Percentiles rank a stretch among this genome's conserved stretches.
Evolutionary conservation across 2,888 invertebrate genomes (phyloP).

Genomic region (Biston stratarius): DNA sequence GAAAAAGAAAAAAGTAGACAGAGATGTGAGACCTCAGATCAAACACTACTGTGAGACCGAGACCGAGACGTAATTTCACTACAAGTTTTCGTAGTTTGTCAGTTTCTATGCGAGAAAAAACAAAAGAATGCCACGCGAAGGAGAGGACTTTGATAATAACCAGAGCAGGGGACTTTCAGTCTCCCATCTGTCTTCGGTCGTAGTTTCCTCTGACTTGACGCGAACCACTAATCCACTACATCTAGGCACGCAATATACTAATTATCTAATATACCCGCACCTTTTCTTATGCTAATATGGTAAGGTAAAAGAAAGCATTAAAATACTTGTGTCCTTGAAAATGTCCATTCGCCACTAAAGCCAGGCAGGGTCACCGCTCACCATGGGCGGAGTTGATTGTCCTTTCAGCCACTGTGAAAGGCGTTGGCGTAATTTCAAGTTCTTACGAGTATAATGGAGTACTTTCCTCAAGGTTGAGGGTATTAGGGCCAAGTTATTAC

Average conservation of each 20-base stretch:
- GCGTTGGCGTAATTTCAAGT: conserved; percentile 9
- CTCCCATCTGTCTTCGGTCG: too few relatives aligned
- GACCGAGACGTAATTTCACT: too few relatives aligned
- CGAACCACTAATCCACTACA: too few relatives aligned
- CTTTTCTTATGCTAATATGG: conserved; percentile 7
- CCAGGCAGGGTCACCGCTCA: conserved; percentile 3
- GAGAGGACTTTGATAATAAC: too few relatives aligned
- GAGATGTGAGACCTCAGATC: too few relatives aligned
- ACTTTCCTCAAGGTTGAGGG: background rate
- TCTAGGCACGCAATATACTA: background rate
- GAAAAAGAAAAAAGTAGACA: too few relatives aligned
- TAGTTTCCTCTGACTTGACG: too few relatives aligned
- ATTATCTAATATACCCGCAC: background rate
- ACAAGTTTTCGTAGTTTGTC: too few relatives aligned
- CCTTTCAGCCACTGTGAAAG: background rate
- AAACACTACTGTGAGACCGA: too few relatives aligned
- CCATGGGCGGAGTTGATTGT: conserved; percentile 7
- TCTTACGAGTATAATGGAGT: conserved; percentile 15
- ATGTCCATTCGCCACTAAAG: background rate
- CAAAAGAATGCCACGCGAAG: too few relatives aligned
- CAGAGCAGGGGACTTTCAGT: too few relatives aligned
- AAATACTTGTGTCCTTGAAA: conserved; percentile 8
- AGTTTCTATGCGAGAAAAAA: too few relatives aligned
- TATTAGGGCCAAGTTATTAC: conserved; percentile 13
- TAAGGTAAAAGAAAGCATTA: conserved; percentile 5